Percentiles rank a stretch among this genome's conserved stretches.
phyloP scores from a whole-genome alignment of 2,113 vertebrate genomes.

The Rutilus rutilus region DNA sequence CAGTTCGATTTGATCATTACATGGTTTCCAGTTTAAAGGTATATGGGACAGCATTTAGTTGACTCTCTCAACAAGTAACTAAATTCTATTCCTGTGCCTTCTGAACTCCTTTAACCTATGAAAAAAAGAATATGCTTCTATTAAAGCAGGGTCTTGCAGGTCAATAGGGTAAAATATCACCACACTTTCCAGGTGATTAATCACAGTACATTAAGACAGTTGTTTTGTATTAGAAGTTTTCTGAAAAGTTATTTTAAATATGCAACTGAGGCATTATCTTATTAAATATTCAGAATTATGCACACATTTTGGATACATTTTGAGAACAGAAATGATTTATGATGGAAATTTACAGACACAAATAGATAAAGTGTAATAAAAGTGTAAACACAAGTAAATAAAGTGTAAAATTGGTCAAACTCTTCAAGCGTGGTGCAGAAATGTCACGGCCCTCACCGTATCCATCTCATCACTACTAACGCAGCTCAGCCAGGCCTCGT shows the following conservation, averaged over 20 bases:
- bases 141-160: background rate
- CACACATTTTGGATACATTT: background rate
- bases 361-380: too few relatives aligned
- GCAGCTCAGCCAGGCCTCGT: too few relatives aligned
- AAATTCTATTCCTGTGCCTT: background rate
- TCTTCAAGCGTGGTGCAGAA: too few relatives aligned
- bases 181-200: background rate
- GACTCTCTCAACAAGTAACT: background rate
- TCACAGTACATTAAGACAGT: background rate
- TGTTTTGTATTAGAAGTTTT: background rate
- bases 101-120: background rate
- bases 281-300: background rate
- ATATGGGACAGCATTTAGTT: background rate
- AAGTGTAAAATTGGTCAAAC: too few relatives aligned
- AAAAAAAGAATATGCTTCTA: background rate
- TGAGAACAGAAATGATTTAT: background rate
- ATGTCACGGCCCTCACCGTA: too few relatives aligned
- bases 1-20: background rate
- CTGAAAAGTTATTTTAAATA: background rate
- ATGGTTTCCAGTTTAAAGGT: background rate
- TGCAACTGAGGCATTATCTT: background rate
- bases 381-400: too few relatives aligned
- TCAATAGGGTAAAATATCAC: background rate
- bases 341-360: too few relatives aligned
- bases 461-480: too few relatives aligned